Evolutionary conservation across 1,140 invertebrate genomes (phyloP), one percentile per base, ranked within the genome.

Genomic region (Drosophila saltans): DNA sequence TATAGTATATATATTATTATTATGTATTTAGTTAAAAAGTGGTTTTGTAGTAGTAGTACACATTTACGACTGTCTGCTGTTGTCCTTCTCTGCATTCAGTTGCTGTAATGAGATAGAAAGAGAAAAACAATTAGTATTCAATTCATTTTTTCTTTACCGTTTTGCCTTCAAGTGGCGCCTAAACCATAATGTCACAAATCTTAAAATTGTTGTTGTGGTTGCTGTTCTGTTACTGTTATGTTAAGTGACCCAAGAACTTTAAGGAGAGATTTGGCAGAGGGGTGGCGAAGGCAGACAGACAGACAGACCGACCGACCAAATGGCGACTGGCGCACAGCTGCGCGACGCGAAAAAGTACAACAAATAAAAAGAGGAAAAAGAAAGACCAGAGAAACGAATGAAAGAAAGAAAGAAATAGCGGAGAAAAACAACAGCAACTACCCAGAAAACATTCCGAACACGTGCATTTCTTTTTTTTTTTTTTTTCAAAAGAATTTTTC

Each of bases 281-380:
- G 55, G 30, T 21, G 39, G 57, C 41, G 58, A 67, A 41, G 48
- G 72, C 61, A 68, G 75, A 72, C 73, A 81, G 78, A 85, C 82
- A 82, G 83, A 52, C 80, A 7, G 33, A 36, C 33, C 33, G 33
- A 36, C 33, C 6, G 76, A 88, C 84, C 80, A 84, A 80, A 72
- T 77, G 75, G 70, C 83, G 83, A 88, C 83, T 88, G 83, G 72
- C 84, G 83, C 83, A 88, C 83, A 88, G 83, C 83, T 88, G 83
- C 80, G 83, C 84, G 80, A 72, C 78, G 70, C 65, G 72, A 83
- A 82, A 80, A 71, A 68, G 60, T 76, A 76, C 67, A 76, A 72
- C 72, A 86, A 82, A 81, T 88, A 64, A 79, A 77, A 82, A 60
- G 66, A 70, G 66, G 56, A 78, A 61, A 48, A 16, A 16, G 43